phyloP scores from a whole-genome alignment of 2,888 invertebrate species.

The Pammene fasciana region DNA sequence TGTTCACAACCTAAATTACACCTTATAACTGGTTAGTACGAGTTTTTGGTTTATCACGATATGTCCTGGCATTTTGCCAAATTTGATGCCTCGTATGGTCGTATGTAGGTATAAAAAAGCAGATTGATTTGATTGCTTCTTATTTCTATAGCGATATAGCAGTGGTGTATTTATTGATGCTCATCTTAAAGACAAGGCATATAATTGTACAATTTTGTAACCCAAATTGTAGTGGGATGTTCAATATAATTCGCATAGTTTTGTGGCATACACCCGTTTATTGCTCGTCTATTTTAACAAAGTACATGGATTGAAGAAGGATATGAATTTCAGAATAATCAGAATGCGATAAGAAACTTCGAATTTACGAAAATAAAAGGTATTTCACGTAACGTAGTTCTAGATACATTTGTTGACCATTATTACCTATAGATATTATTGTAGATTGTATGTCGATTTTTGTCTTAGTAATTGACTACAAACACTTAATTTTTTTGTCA shows the following conservation, averaged over 20 bases:
- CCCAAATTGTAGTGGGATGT: neutral
- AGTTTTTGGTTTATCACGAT: slow-evolving; percentile 11
- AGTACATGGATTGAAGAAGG: neutral
- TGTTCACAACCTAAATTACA: slow-evolving; percentile 16
- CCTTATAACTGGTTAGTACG: neutral
- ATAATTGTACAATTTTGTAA: neutral
- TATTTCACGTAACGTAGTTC: too few relatives aligned
- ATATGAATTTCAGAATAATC: too few relatives aligned
- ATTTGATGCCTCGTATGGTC: neutral
- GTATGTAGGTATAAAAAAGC: slow-evolving; percentile 25
- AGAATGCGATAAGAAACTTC: too few relatives aligned
- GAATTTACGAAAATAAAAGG: too few relatives aligned
- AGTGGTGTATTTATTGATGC: neutral
- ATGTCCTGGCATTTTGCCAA: slow-evolving; percentile 29
- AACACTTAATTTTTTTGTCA: too few relatives aligned
- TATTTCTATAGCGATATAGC: slow-evolving; percentile 13
- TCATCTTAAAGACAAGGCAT: neutral
- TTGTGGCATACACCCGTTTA: too few relatives aligned
- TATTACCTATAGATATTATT: too few relatives aligned
- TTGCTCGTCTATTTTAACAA: neutral
- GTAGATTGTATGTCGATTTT: too few relatives aligned
- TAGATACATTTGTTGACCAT: too few relatives aligned
- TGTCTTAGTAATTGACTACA: too few relatives aligned
- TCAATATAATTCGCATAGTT: too few relatives aligned
- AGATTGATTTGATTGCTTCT: slow-evolving; percentile 26